These are phyloP conservation scores for Pseudolaguvia tuberculata DNA, from an alignment of 2,113 vertebrate species.

Conservation along the genomic window DNA sequence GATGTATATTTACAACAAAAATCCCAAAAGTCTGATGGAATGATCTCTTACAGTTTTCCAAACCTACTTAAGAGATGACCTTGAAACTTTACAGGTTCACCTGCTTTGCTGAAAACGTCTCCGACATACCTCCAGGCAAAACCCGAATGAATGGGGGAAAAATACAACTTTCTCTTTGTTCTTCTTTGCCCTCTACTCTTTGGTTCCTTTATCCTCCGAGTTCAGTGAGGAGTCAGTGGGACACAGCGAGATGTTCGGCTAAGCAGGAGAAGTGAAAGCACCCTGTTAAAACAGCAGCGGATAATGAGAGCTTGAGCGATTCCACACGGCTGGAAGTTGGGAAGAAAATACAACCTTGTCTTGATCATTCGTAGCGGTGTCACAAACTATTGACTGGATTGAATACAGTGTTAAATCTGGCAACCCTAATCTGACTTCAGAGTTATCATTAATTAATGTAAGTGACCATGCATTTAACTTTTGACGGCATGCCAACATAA, in stretches of 20 bases:
- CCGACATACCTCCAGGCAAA: conserved; percentile 23
- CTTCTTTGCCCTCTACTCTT: conserved; percentile 54
- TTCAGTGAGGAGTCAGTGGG: conserved; percentile 69
- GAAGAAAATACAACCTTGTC: not conserved
- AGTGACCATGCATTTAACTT: too few species aligned
- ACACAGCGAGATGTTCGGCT: conserved; percentile 56
- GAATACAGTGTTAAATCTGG: not conserved
- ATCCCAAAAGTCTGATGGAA: not conserved
- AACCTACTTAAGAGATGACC: conserved; percentile 13
- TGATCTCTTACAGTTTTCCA: not conserved
- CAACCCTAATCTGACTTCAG: not conserved
- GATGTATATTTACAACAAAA: not conserved
- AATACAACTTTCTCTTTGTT: conserved; percentile 46
- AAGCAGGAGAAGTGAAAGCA: conserved; percentile 43
- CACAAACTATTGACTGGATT: not conserved
- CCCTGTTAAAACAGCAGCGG: not conserved
- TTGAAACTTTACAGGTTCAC: conserved; percentile 21
- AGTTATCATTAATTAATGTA: not conserved
- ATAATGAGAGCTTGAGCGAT: not conserved
- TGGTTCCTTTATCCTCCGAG: conserved; percentile 63
- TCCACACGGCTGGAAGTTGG: not conserved
- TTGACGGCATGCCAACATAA: too few species aligned
- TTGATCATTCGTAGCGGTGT: too few species aligned
- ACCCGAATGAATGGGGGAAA: conserved; percentile 12
- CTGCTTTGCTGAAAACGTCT: conserved; percentile 28